Conservation (phyloP, 2,797 vertebrate genomes). For the Cynopterus sphinx region DNA sequence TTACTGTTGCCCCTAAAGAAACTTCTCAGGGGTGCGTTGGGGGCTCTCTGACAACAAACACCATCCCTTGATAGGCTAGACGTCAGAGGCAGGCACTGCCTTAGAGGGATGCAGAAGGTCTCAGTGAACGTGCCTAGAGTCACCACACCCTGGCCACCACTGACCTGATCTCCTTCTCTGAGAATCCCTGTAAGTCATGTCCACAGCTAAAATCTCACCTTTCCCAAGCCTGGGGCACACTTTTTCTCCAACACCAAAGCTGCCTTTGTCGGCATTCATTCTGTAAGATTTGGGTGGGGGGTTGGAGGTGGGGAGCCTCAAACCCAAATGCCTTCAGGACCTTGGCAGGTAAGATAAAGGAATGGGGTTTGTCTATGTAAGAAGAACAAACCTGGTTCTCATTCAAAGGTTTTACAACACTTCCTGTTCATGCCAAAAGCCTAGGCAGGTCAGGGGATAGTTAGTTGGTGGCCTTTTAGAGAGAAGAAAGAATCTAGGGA, state of each 20-base stretch:
- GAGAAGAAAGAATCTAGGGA: not conserved
- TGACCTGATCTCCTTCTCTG: not conserved
- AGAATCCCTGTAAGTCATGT: not conserved
- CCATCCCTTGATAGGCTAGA: not conserved
- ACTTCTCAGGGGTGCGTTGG: not conserved
- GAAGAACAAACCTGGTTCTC: not conserved
- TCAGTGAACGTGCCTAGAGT: not conserved
- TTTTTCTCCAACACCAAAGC: not conserved
- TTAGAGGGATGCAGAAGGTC: not conserved
- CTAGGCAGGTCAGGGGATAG: too few relatives aligned
- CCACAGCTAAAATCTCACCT: not conserved
- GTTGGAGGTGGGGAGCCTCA: not conserved
- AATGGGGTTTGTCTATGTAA: not conserved
- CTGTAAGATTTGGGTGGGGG: not conserved
- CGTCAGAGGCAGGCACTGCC: not conserved
- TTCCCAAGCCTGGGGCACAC: not conserved
- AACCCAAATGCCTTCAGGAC: not conserved
- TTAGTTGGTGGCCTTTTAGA: not conserved
- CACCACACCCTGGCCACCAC: accelerated
- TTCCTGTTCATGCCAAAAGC: not conserved
- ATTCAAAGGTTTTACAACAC: not conserved
- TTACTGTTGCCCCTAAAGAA: not conserved
- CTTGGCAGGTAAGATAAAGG: constrained; percentile 29
- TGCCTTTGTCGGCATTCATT: not conserved
- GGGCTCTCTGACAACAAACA: not conserved